A percentile compares a stretch with the other conserved stretches of the same genome.
phyloP scores from a whole-genome alignment of 2,888 invertebrate species.

The Amiota mariae region DNA sequence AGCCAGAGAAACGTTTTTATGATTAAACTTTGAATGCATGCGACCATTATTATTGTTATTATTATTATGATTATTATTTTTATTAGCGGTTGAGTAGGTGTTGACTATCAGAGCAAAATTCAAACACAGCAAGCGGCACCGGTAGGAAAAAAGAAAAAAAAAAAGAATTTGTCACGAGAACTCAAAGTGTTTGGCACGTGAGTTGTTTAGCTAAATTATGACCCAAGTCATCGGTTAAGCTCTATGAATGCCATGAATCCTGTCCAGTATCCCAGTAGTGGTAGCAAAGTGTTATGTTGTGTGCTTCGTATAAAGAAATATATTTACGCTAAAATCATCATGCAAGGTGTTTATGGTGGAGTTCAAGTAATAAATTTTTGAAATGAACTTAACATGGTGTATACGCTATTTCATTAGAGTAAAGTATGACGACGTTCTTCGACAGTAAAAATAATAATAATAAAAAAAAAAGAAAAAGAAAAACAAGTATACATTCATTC shows the following conservation, averaged over 20 bases:
- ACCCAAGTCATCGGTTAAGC: background rate
- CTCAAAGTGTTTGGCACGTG: constrained; percentile 55
- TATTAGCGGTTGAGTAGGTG: constrained; percentile 29
- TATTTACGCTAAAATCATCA: constrained; percentile 53
- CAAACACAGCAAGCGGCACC: background rate
- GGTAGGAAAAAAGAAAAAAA: too few species aligned
- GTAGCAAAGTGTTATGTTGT: constrained; percentile 57
- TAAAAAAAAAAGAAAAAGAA: too few species aligned
- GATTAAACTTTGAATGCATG: constrained; percentile 53
- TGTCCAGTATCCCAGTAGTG: background rate
- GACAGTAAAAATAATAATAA: too few species aligned
- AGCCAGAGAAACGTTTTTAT: constrained; percentile 45
- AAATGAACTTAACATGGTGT: background rate
- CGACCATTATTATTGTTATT: constrained; percentile 47
- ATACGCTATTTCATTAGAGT: constrained; percentile 16
- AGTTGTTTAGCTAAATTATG: constrained; percentile 57
- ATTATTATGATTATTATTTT: constrained; percentile 61
- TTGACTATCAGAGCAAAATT: background rate
- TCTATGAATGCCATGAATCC: too few species aligned
- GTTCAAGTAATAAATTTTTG: constrained; percentile 34
- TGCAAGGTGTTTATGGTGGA: constrained; percentile 21
- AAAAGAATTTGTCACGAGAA: too few species aligned
- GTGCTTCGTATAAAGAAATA: constrained; percentile 58
- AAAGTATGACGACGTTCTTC: background rate
- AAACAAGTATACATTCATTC: background rate